A percentile compares a stretch with the other conserved stretches of the same genome.
Evolutionary conservation across 2,113 vertebrate genomes (phyloP).

Genomic region (rabbit (Oryctolagus cuniculus)): DNA sequence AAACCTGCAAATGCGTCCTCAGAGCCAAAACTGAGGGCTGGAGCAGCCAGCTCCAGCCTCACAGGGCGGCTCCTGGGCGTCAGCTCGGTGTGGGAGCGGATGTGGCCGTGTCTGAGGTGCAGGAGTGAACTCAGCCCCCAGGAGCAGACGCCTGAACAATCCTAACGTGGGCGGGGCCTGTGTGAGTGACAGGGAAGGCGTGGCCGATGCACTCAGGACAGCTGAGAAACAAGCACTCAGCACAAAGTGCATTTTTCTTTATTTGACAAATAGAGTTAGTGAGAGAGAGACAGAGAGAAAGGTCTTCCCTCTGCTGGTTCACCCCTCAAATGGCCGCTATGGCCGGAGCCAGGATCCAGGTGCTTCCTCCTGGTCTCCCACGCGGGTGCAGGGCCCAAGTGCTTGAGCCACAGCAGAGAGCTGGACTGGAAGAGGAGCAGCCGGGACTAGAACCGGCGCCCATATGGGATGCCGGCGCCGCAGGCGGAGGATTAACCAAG

Average conservation of each 20-base stretch:
- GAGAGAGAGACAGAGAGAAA: too few relatives aligned
- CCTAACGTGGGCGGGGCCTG: not conserved
- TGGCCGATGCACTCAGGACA: not conserved
- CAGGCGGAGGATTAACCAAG: too few relatives aligned
- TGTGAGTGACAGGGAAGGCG: not conserved
- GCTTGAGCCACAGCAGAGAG: too few relatives aligned
- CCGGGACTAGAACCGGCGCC: too few relatives aligned
- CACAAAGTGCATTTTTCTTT: not conserved
- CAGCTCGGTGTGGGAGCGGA: rapidly evolving
- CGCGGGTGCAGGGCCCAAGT: too few relatives aligned
- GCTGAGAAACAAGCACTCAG: not conserved
- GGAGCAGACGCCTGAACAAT: rapidly evolving
- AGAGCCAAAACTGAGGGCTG: not conserved
- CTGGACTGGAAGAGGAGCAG: too few relatives aligned
- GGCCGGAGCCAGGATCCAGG: too few relatives aligned
- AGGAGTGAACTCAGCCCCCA: rapidly evolving
- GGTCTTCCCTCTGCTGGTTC: too few relatives aligned
- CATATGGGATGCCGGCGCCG: too few relatives aligned
- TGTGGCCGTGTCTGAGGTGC: rapidly evolving
- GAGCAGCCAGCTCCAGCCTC: not conserved
- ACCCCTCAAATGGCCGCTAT: too few relatives aligned
- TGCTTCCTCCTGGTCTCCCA: too few relatives aligned
- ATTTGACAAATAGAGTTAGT: too few relatives aligned
- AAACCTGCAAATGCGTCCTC: not conserved
- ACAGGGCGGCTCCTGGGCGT: not conserved